Evolutionary conservation across 2,113 vertebrate species (phyloP).

Genomic region (Lampris megalopsis): DNA sequence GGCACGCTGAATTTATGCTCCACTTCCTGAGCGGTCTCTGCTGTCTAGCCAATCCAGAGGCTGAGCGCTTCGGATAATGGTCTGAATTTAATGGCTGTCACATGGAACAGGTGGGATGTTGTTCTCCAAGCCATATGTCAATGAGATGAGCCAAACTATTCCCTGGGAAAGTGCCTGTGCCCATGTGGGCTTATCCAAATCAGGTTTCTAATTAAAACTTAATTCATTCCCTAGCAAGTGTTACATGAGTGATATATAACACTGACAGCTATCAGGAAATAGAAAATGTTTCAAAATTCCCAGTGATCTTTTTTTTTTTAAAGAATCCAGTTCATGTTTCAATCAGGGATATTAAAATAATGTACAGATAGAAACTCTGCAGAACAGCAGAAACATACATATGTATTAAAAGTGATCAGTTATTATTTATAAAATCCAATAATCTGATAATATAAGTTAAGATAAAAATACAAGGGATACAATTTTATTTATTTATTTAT

Average conservation of each 20-base stretch:
- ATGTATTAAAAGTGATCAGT: no score
- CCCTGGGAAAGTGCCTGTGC: conserved; percentile 42
- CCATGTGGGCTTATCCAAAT: conserved; percentile 12
- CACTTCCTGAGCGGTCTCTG: conserved; percentile 1
- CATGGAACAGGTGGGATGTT: conserved; percentile 52
- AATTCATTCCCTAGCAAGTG: background rate
- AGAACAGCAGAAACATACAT: no score
- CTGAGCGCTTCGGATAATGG: conserved; percentile 38
- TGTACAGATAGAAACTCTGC: no score
- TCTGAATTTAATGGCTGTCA: conserved; percentile 28
- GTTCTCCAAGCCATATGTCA: conserved; percentile 49
- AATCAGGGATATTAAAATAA: no score
- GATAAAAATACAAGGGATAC: no score
- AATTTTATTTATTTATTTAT: no score
- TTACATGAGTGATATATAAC: background rate
- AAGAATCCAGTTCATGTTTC: no score
- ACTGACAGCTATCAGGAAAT: background rate
- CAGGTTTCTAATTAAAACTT: conserved; percentile 21
- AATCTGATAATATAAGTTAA: no score
- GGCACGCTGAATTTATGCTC: conserved; percentile 54
- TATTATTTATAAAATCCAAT: no score
- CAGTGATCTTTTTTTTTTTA: no score
- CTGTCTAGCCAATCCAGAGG: conserved; percentile 52
- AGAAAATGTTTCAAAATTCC: no score
- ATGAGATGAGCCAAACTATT: conserved; percentile 25